Percentiles rank a stretch among this genome's conserved stretches.
phyloP scores from a whole-genome alignment of 2,888 invertebrate genomes.

The Stenolophus ochropezus region DNA sequence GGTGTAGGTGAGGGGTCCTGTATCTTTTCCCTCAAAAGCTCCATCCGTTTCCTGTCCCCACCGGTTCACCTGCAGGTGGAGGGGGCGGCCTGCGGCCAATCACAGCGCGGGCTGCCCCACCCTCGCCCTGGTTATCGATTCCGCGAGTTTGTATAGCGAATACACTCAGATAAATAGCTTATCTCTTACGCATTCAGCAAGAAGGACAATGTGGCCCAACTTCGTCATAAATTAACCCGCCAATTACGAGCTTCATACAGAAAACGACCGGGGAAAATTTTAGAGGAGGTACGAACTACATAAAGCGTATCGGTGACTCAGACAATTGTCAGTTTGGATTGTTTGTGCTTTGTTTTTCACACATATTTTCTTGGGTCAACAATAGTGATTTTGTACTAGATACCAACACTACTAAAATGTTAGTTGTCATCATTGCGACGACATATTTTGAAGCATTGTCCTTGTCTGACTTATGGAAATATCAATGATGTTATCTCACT shows the following conservation, averaged over 20 bases:
- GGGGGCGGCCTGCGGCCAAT: conserved; percentile 2
- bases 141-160: conserved; percentile 39
- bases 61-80: neutral
- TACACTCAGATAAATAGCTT: conserved; percentile 46
- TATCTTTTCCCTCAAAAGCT: conserved; percentile 10
- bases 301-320: too few relatives aligned
- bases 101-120: conserved; percentile 11
- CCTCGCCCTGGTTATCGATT: conserved; percentile 31
- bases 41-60: neutral
- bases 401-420: too few relatives aligned
- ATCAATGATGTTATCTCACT: too few relatives aligned
- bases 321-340: too few relatives aligned
- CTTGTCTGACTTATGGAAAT: too few relatives aligned
- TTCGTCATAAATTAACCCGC: neutral
- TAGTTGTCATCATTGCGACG: too few relatives aligned
- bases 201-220: neutral
- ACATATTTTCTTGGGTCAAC: too few relatives aligned
- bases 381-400: too few relatives aligned
- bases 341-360: too few relatives aligned
- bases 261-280: neutral
- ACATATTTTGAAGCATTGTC: too few relatives aligned
- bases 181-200: neutral
- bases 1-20: neutral
- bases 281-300: too few relatives aligned
- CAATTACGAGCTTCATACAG: neutral